Evolutionary conservation across 2,113 vertebrate genomes (phyloP), one percentile per base, ranked within the genome.

Genomic region (Zosterops lateralis): DNA sequence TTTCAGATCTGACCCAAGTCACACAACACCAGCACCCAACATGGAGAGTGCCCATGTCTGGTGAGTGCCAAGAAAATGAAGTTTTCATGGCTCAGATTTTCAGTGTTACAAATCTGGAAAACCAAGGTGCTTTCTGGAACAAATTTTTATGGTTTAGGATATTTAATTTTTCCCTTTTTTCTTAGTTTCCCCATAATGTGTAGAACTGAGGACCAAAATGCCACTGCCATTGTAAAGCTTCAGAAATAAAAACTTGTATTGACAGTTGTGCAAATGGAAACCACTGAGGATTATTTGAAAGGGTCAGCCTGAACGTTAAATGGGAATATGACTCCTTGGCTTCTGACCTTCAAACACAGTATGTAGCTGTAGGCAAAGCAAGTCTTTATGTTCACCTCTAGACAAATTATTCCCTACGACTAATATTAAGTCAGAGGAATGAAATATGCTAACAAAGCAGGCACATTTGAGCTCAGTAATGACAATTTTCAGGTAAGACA

Each of bases 1-100:
- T 51, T 31, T 64, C 56, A 81, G 25, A 51, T 56, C 11, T 65
- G 58, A 51, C 13, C 32, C n/a, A 64, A 31, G 29, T 47, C 44
- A 58, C 32, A 40, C 44, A 84, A 38, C 29, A 70, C 17, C 61
- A 66, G 44, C 15, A 73, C 10, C 29, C 0, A 0, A 15, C 42
- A 62, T 29, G 44, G 32, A 56, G 26, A 89, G 14, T 0, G 0
- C 28, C 21, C 1, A 1, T 8, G 40, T 64, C 38, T 44, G 4
- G 4, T 6, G 20, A 0, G 0, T 36, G 62, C 26, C 1, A 10
- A 51, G 45, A 29, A 60, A 54, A 21, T 8, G 14, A 62, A 31
- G 13, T 53, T 89, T 48, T 32, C 15, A 24, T 31, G 17, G 64
- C 40, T 50, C 48, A 34, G 17, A 79, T 45, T 79, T 80, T 65